Evolutionary conservation across 2,113 vertebrate genomes (phyloP).

Genomic region (Halichoerus grypus): DNA sequence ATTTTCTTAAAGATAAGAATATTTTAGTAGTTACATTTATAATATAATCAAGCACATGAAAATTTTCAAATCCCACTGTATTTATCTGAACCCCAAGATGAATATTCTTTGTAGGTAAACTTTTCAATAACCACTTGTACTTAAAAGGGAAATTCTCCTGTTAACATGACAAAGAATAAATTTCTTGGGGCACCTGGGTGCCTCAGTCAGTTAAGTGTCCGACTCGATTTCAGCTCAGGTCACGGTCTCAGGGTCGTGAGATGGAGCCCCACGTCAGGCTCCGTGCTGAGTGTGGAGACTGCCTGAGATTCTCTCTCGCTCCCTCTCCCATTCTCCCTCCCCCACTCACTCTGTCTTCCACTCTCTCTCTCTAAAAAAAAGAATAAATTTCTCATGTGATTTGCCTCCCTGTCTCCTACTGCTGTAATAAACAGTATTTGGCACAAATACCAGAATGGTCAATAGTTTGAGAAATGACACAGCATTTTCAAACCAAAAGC

Average conservation of each 20-base stretch:
- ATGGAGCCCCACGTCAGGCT: background rate
- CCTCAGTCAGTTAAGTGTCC: background rate
- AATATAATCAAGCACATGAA: constrained; percentile 10
- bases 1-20: constrained; percentile 84
- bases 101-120: background rate
- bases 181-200: background rate
- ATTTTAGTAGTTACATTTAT: constrained; percentile 30
- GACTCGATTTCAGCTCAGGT: background rate
- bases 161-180: background rate
- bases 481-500: background rate
- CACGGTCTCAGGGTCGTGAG: background rate
- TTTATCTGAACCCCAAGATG: background rate
- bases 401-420: background rate
- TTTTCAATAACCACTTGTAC: background rate
- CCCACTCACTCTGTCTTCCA: background rate
- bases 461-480: background rate
- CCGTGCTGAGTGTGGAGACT: background rate
- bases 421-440: background rate
- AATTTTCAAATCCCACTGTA: background rate
- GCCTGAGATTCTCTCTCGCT: background rate
- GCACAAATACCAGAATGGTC: background rate
- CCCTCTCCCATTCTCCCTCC: background rate
- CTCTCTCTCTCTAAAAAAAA: background rate
- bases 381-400: background rate
- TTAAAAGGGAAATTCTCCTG: background rate